Evolutionary conservation across 1,140 invertebrate species (phyloP), one percentile per base, ranked within the genome.

Genomic region (Trachymyrmex cornetzi): DNA sequence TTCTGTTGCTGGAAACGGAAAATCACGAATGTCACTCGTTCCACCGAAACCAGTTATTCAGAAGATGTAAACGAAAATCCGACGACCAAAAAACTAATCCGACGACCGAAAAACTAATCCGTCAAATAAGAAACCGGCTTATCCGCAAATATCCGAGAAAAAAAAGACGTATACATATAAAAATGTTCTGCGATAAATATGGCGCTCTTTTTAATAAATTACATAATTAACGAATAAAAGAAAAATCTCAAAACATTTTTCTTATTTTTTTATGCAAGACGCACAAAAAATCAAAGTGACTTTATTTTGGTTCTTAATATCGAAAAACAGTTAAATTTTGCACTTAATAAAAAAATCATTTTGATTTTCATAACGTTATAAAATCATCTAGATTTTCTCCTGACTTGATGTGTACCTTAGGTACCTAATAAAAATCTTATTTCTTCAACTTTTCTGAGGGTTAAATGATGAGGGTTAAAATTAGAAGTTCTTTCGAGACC

Each of bases 1-100:
- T 92, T 94, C 66, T 94, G 93, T 86, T 94, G 93, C 93, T 94
- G 87, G 0, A 89, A 87, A 7, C 44, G 11, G 71, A 27, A 30
- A 82, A 55, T 57, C 55, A 16, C n/a, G 57, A 14, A 57, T 67
- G 53, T 82, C 80, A 61, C 19, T 82, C 80, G 34, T 16, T 38
- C 34, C 50, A 61, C 1, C 30, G 22, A 66, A 50, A 24, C 1
- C 34, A 44, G 11, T 48, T 30, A 38, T 82, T 14, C 34, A 66
- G 16, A 34, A 48, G n/a, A 77, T 14, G 16, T 27, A 30, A 71
- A 57, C 9, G 53, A 72, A 48, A 82, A 34, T 44, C 24, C 1
- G 9, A 24, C n/a, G 30, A 14, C 9, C 27, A 11, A n/a, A n/a
- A n/a, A n/a, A n/a, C n/a, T n/a, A 82, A 34, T 48, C 24, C 1